Conservation (phyloP, 92 coral and sea anemone species). For the Virgularia gustaviana region DNA sequence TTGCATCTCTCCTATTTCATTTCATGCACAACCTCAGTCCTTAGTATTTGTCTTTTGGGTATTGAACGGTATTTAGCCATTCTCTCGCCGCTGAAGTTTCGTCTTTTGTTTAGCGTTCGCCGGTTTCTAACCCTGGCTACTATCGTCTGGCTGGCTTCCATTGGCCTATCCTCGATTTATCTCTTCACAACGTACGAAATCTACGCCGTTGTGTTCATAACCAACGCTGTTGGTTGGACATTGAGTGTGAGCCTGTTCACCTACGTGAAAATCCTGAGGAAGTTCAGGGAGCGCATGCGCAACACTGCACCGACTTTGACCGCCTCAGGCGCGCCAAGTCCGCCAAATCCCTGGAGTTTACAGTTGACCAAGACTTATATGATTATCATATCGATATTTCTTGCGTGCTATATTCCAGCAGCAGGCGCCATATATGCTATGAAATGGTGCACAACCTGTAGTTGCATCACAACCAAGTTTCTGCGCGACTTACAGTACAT, state of each 20-base stretch:
- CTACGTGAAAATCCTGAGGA: conserved; percentile 10
- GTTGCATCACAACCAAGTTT: neutral
- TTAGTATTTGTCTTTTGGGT: conserved; percentile 52
- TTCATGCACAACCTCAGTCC: conserved; percentile 58
- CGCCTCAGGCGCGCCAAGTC: too few relatives aligned
- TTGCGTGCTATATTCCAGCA: conserved; percentile 38
- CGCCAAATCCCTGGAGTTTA: conserved; percentile 29
- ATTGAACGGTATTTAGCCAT: conserved; percentile 62
- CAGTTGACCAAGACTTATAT: conserved; percentile 30
- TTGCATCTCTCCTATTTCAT: conserved; percentile 57
- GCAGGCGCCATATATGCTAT: conserved; percentile 15
- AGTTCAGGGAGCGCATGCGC: neutral
- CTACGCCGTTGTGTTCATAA: conserved; percentile 12
- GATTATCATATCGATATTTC: conserved; percentile 28
- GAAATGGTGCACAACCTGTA: conserved; percentile 29
- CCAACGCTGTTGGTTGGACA: conserved; percentile 13
- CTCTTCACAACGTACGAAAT: conserved; percentile 8
- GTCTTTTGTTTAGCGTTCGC: conserved; percentile 29
- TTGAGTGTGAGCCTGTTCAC: conserved; percentile 18
- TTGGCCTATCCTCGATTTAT: conserved; percentile 3
- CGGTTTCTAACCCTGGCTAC: neutral
- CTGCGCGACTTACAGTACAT: conserved; percentile 23
- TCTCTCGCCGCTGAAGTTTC: conserved; percentile 51
- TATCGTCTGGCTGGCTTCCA: conserved; percentile 4
- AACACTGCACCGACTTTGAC: neutral